Evolutionary conservation across 92 coral and sea anemone species (phyloP).

Genomic region (Ricordea florida): DNA sequence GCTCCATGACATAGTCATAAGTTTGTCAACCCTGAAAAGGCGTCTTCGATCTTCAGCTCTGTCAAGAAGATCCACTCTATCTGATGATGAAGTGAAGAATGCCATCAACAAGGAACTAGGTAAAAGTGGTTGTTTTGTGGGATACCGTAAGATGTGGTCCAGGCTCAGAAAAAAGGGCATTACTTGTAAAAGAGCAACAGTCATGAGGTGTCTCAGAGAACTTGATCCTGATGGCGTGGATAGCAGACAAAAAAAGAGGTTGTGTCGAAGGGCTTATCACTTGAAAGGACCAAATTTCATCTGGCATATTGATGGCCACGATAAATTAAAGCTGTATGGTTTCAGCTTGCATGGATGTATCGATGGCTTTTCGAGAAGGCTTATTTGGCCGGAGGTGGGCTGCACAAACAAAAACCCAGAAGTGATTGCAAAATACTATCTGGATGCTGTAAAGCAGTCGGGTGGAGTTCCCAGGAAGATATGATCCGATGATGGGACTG

Average conservation of each 20-base stretch:
- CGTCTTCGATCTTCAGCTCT: slow-evolving; percentile 8
- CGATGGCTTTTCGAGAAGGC: slow-evolving; percentile 56
- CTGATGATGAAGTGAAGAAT: slow-evolving; percentile 15
- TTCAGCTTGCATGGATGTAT: slow-evolving; percentile 5
- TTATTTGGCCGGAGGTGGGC: neutral
- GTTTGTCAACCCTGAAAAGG: slow-evolving; percentile 34
- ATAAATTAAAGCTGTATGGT: too few species aligned
- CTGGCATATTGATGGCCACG: too few species aligned
- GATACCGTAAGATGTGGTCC: slow-evolving; percentile 44
- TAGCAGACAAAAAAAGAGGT: slow-evolving; percentile 26
- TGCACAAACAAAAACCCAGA: slow-evolving; percentile 1
- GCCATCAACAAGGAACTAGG: slow-evolving; percentile 33
- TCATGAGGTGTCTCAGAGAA: slow-evolving; percentile 15
- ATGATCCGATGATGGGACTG: slow-evolving; percentile 4
- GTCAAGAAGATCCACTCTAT: neutral
- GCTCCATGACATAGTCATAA: slow-evolving; percentile 24
- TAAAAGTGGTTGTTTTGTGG: slow-evolving; percentile 22
- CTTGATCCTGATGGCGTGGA: slow-evolving; percentile 47
- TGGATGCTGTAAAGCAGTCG: neutral
- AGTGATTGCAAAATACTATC: slow-evolving; percentile 7
- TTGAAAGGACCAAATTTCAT: neutral
- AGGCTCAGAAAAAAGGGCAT: slow-evolving; percentile 17
- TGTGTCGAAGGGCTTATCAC: slow-evolving; percentile 14
- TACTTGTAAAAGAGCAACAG: slow-evolving; percentile 8
- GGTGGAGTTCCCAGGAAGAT: neutral